Percentiles rank a stretch among this genome's conserved stretches.
phyloP scores from a whole-genome alignment of 2,888 invertebrate genomes.

The Dicranocentrus wangi region DNA sequence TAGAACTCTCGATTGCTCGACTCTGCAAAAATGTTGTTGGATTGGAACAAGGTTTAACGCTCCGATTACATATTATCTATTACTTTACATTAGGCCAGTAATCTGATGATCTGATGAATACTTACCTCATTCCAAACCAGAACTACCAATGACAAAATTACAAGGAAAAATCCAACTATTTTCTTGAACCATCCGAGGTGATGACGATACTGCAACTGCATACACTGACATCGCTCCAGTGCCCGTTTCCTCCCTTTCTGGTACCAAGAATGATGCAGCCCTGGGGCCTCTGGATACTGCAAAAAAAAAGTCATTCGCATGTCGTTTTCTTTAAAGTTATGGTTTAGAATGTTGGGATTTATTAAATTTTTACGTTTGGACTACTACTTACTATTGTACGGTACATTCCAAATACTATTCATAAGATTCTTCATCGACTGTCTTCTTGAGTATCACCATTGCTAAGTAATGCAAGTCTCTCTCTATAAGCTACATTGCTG shows the following conservation, averaged over 20 bases:
- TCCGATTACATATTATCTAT: not conserved
- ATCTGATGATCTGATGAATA: too few species aligned
- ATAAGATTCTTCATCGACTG: too few species aligned
- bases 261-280: conserved; percentile 69
- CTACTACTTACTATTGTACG: conserved; percentile 66
- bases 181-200: conserved; percentile 71
- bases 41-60: not conserved
- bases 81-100: too few species aligned
- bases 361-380: not conserved
- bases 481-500: too few species aligned
- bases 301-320: not conserved
- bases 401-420: conserved; percentile 57
- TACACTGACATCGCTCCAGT: conserved; percentile 70
- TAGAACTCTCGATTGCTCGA: conserved; percentile 85
- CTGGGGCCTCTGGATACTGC: conserved; percentile 74
- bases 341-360: not conserved
- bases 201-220: conserved; percentile 68
- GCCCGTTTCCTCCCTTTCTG: conserved; percentile 62
- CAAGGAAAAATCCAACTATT: conserved; percentile 66
- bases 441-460: too few species aligned
- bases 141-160: conserved; percentile 74
- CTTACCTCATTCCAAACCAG: conserved; percentile 90
- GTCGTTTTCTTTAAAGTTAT: not conserved
- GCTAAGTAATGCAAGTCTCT: too few species aligned
- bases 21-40: conserved; percentile 76